These are phyloP conservation scores for Protula sp. DNA, from an alignment of 2,888 invertebrate genomes.

Conservation along the genomic window DNA sequence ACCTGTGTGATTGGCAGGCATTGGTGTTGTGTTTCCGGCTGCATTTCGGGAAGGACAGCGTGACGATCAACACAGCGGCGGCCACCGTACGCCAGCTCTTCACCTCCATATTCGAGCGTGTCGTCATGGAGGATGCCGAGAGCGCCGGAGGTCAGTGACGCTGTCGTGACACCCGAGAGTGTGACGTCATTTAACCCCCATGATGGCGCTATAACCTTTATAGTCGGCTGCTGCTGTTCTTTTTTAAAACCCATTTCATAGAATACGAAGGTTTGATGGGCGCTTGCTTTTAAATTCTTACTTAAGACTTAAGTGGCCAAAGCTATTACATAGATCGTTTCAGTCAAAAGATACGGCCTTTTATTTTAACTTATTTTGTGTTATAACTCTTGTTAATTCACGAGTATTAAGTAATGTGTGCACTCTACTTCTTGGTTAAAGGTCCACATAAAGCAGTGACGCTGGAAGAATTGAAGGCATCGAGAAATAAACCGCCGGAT, in stretches of 20 bases:
- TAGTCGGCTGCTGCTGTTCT: too few relatives aligned
- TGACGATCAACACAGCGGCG: constrained; percentile 94
- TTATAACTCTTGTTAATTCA: too few relatives aligned
- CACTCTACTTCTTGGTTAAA: too few relatives aligned
- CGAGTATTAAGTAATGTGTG: too few relatives aligned
- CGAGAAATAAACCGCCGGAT: constrained; percentile 72
- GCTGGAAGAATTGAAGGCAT: constrained; percentile 61
- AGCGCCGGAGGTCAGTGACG: constrained; percentile 34
- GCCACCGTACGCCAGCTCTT: constrained; percentile 95
- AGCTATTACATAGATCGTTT: too few relatives aligned
- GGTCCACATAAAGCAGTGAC: constrained; percentile 3
- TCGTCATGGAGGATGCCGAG: constrained; percentile 51
- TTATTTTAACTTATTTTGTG: too few relatives aligned
- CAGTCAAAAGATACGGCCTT: too few relatives aligned
- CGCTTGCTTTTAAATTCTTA: too few relatives aligned
- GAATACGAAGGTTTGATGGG: background rate
- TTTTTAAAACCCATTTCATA: too few relatives aligned
- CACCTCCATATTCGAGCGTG: constrained; percentile 63
- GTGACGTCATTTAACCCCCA: background rate
- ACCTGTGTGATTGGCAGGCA: too few relatives aligned
- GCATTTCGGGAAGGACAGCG: constrained; percentile 80
- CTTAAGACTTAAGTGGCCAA: too few relatives aligned
- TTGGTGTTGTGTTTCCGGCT: constrained; percentile 94
- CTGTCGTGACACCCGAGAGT: background rate
- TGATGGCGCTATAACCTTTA: too few relatives aligned